Percentiles rank a stretch among this genome's conserved stretches.
These are phyloP conservation scores for Nysson spinosus DNA, from an alignment of 2,888 invertebrate species.

Conservation along the genomic window DNA sequence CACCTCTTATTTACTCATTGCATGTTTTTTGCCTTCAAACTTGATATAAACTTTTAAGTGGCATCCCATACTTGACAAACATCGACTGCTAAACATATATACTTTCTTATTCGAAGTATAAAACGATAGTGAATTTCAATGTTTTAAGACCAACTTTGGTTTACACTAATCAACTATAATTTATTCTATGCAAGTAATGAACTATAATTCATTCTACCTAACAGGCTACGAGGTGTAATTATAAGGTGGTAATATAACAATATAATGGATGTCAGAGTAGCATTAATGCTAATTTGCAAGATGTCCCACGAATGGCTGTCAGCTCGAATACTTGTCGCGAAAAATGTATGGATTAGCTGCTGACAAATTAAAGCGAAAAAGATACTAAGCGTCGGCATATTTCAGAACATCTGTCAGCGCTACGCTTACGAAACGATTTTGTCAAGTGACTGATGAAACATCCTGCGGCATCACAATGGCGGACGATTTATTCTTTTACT, in stretches of 20 bases:
- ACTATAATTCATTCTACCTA: too few relatives aligned
- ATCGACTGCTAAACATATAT: too few relatives aligned
- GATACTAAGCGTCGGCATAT: constrained; percentile 19
- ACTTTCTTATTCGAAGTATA: too few relatives aligned
- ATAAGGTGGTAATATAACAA: background rate
- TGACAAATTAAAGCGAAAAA: constrained; percentile 24
- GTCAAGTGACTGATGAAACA: constrained; percentile 27
- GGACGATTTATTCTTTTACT: constrained; percentile 21
- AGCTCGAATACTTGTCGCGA: background rate
- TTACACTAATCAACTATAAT: too few relatives aligned
- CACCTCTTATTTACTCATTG: too few relatives aligned
- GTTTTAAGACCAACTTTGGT: too few relatives aligned
- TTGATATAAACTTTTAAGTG: too few relatives aligned
- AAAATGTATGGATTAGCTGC: constrained; percentile 20
- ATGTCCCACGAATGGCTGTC: constrained; percentile 11
- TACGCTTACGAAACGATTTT: constrained; percentile 15
- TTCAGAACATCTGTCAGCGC: constrained; percentile 29
- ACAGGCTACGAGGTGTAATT: too few relatives aligned
- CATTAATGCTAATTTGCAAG: constrained; percentile 45
- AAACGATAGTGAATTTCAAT: too few relatives aligned
- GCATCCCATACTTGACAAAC: too few relatives aligned
- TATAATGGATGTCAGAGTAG: background rate
- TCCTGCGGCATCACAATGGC: constrained; percentile 12
- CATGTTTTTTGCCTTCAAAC: too few relatives aligned
- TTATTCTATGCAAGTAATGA: too few relatives aligned